These are phyloP conservation scores for Tineola bisselliella DNA, from an alignment of 2,888 invertebrate species.

Conservation along the genomic window DNA sequence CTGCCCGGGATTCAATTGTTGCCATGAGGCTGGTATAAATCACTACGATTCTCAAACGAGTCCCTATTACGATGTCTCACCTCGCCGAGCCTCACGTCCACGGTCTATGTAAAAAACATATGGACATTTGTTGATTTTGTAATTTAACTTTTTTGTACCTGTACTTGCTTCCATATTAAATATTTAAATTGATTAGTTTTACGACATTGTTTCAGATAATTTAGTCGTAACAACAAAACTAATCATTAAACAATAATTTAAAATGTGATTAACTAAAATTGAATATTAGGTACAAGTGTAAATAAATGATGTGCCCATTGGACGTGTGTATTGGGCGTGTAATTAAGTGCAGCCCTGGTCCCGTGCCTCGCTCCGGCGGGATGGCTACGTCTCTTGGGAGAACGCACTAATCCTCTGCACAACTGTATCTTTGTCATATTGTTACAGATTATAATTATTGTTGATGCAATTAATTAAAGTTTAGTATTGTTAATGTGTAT, in stretches of 20 bases:
- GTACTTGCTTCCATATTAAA: too few species aligned
- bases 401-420: conserved; percentile 17
- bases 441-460: neutral
- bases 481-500: too few species aligned
- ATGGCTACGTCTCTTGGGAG: conserved; percentile 11
- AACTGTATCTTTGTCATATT: neutral
- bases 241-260: neutral
- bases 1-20: conserved; percentile 16
- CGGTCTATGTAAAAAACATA: neutral
- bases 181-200: too few species aligned
- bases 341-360: conserved; percentile 18
- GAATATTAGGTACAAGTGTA: conserved; percentile 8
- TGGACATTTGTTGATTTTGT: too few species aligned
- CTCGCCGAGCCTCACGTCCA: conserved; percentile 2
- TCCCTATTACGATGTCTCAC: conserved; percentile 4
- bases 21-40: conserved; percentile 15
- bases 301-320: conserved; percentile 13
- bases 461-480: neutral
- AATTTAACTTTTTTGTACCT: too few species aligned
- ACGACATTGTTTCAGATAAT: too few species aligned
- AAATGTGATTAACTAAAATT: conserved; percentile 5
- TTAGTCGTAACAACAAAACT: too few species aligned
- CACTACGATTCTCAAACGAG: conserved; percentile 9
- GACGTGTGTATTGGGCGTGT: conserved; percentile 25
- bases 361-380: conserved; percentile 10